These are phyloP conservation scores for Ptilonorhynchus violaceus DNA, from an alignment of 2,113 vertebrate species.

Conservation along the genomic window DNA sequence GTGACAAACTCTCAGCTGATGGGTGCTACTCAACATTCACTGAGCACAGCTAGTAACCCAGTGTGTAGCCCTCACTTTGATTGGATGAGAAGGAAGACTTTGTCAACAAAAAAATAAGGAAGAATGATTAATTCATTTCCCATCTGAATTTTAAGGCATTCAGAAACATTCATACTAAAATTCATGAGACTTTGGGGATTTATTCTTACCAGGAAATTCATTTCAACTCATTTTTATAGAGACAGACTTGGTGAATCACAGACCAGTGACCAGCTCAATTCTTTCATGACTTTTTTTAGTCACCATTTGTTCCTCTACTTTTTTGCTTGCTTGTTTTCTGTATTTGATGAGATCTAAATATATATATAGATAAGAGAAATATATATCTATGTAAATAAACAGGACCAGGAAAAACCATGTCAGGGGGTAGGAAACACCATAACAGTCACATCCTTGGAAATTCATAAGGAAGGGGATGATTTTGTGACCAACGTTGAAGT, in stretches of 20 bases:
- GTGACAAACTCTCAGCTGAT: slow-evolving; percentile 19
- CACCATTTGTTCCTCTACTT: not conserved
- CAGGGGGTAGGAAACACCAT: not conserved
- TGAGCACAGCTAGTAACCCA: not conserved
- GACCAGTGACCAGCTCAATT: not conserved
- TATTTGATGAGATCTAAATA: not conserved
- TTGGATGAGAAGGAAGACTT: not conserved
- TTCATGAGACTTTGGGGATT: not conserved
- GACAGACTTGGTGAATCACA: not conserved
- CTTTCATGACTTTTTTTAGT: not conserved
- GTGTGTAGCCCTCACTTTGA: not conserved
- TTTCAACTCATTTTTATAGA: not conserved
- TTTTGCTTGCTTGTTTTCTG: not conserved
- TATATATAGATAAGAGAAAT: not conserved
- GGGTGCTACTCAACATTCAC: slow-evolving; percentile 1
- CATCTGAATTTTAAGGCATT: not conserved
- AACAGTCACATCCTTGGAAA: not conserved
- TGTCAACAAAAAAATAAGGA: slow-evolving; percentile 33
- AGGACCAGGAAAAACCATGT: not conserved
- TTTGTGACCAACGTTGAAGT: not conserved
- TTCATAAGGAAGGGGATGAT: not conserved
- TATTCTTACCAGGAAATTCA: not conserved
- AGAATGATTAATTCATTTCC: slow-evolving; percentile 18
- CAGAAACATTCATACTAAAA: slow-evolving; percentile 1
- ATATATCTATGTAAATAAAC: not conserved